phyloP scores from a whole-genome alignment of 2,113 vertebrate genomes.

The Calypte anna region DNA sequence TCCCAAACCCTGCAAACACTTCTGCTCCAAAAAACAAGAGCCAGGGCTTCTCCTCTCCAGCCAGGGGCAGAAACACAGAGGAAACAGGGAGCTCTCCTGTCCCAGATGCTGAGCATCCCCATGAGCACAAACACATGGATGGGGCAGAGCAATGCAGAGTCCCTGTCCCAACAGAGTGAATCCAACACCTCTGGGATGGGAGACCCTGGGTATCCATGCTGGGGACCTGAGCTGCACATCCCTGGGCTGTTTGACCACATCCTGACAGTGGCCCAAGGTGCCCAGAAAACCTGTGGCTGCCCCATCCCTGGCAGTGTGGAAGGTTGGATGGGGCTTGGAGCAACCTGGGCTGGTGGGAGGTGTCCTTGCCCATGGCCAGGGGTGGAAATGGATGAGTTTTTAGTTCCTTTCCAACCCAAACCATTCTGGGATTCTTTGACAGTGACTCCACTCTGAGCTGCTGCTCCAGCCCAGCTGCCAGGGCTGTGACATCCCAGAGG shows the following conservation, averaged over 20 bases:
- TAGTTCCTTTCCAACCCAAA: no score
- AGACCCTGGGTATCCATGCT: fast-evolving
- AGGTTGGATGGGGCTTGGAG: no score
- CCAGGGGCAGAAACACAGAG: background rate
- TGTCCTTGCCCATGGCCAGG: no score
- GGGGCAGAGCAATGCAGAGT: fast-evolving
- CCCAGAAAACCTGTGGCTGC: no score
- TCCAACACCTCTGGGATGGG: fast-evolving
- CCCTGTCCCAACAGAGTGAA: background rate
- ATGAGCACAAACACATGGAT: fast-evolving
- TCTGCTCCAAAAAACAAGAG: background rate
- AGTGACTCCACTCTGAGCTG: background rate
- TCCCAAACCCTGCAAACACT: fast-evolving
- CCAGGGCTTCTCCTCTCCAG: background rate
- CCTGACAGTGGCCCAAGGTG: background rate
- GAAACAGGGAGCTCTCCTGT: fast-evolving
- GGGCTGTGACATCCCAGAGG: background rate
- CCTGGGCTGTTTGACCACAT: background rate
- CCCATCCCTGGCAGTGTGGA: no score
- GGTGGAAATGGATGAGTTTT: no score
- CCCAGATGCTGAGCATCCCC: background rate
- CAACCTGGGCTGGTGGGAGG: no score
- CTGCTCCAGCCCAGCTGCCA: background rate
- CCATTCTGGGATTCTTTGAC: background rate
- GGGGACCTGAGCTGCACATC: background rate